Base-by-base conservation (phyloP, 2,797 vertebrate genomes). In the Rachycentron canadum region DNA sequence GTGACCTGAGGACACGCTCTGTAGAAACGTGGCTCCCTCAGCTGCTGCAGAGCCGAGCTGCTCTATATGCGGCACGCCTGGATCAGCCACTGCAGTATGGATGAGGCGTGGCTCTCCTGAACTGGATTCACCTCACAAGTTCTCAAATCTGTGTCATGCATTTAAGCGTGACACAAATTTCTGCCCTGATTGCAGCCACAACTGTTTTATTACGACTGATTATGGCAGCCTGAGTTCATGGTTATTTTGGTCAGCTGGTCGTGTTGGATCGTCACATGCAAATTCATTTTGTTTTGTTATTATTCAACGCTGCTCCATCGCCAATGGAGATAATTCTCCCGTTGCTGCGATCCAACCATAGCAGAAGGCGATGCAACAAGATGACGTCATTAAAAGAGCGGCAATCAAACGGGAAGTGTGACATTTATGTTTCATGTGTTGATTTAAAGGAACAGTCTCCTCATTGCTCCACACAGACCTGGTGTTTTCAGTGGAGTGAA, bases 1-100 rank as follows among this genome's bases (percentile, higher is more conserved):
- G 89, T 90, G 83, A 91, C 71, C 40, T 9, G 60, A 90, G 93
- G 93, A 92, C 83, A 84, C 34, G 6, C 56, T 84, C 73, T 43
- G n/a, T 45, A 66, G 64, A 66, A 81, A 72, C 63, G 50, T 82
- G 88, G 47, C 58, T 47, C 70, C 34, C 32, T 28, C 43, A 71
- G 74, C 85, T 80, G 82, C 85, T 45, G 85, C 85, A 65, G 73
- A 50, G 58, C 14, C 25, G 63, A 66, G 13, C 78, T 74, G 69
- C 52, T 87, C 86, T 89, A 85, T 89, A 89, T 86, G 81, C 52
- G 60, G 56, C 2, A 13, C 8, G 69, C 49, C 43, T 43, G 58
- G 1, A 8, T 83, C 84, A 90, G 41, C 88, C 90, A 82, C 83
- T 73, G 87, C 86, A 80, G 84, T 78, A 78, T 56, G 64, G 83